These are phyloP conservation scores for Drosophila kuntzei DNA, from an alignment of 2,888 invertebrate species.

Conservation along the genomic window DNA sequence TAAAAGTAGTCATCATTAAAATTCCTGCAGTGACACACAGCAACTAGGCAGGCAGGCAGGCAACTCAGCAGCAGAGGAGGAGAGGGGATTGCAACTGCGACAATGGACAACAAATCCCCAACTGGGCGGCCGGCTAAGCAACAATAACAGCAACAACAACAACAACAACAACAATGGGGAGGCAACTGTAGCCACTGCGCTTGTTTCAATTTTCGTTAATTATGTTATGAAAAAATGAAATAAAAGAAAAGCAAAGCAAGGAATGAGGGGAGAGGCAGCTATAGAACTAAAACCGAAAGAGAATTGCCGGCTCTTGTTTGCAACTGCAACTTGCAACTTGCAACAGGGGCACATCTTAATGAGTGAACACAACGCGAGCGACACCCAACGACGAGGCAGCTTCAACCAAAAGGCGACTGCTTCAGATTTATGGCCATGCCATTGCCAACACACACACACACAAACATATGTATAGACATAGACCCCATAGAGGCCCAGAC, in stretches of 20 bases:
- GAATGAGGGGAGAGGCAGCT: background rate
- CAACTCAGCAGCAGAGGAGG: background rate
- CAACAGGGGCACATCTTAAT: slow-evolving; percentile 55
- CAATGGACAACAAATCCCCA: slow-evolving; percentile 71
- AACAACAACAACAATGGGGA: slow-evolving; percentile 54
- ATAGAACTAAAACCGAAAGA: slow-evolving; percentile 5
- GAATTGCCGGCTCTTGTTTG: slow-evolving; percentile 1
- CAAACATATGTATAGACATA: slow-evolving; percentile 16
- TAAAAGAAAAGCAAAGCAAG: background rate
- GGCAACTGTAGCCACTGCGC: slow-evolving; percentile 28
- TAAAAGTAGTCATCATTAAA: slow-evolving; percentile 83
- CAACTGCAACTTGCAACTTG: slow-evolving; percentile 13
- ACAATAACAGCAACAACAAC: slow-evolving; percentile 5
- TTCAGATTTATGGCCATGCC: slow-evolving; percentile 66
- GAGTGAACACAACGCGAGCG: slow-evolving; percentile 46
- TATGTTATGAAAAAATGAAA: slow-evolving; percentile 67
- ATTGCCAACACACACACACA: slow-evolving; percentile 20
- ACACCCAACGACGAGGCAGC: slow-evolving; percentile 40
- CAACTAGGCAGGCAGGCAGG: slow-evolving; percentile 38
- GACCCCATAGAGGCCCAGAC: slow-evolving; percentile 1
- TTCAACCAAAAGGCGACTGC: slow-evolving; percentile 41
- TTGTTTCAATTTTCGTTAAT: slow-evolving; percentile 77
- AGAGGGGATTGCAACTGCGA: slow-evolving; percentile 31
- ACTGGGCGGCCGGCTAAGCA: slow-evolving; percentile 69
- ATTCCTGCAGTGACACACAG: slow-evolving; percentile 79